Base-by-base conservation (phyloP, 2,888 invertebrate species). In the Anoncus sp. region DNA sequence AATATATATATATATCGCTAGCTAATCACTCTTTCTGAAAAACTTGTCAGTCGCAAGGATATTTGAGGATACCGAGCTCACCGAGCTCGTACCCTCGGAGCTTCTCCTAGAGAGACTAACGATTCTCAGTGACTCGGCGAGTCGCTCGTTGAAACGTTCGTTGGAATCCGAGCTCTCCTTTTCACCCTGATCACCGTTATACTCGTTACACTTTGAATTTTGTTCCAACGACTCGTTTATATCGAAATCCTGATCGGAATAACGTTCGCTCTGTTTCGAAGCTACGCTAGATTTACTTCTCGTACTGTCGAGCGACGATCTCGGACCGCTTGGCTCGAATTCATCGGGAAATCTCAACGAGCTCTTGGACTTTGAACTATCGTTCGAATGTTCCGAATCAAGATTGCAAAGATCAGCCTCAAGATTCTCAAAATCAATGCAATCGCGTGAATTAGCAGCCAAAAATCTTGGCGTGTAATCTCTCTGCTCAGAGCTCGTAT, bases 361-460 rank as follows among this genome's bases (percentile, higher is more conserved):
- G 59, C 74, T 85, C 76, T 89, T 86, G 1, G 89, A 88, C 57
- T 83, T 85, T 12, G 86, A 85, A 75, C 87, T 88, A 74, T 88
- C 89, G 75, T 85, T 88, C 20, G 90, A 88, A 59, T 88, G 86
- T 31, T 89, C 88, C 14, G 87, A 86, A 53, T 90, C 89, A 31
- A 90, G 84, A 73, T 88, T 86, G 59, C 87, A 86, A 10, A 90
- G 82, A 55, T 90, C 89, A 5, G 88, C 84, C 55, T 90, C 88
- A 57, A 91, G 83, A 53, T 87, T 89, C 53, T 91, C 91, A 47
- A 91, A 91, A 73, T 91, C 91, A 38, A 91, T 88, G n/a, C 90
- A 89, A 66, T 91, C 89, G 18, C 91, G 88, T 7, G 91, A 91
- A 74, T 90, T 90, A 0, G 90, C 90, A 14, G 86, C 79, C 3